Percentiles rank a stretch among this genome's conserved stretches.
Evolutionary conservation across 2,888 invertebrate species (phyloP).

Genomic region (Orchestes rusci): DNA sequence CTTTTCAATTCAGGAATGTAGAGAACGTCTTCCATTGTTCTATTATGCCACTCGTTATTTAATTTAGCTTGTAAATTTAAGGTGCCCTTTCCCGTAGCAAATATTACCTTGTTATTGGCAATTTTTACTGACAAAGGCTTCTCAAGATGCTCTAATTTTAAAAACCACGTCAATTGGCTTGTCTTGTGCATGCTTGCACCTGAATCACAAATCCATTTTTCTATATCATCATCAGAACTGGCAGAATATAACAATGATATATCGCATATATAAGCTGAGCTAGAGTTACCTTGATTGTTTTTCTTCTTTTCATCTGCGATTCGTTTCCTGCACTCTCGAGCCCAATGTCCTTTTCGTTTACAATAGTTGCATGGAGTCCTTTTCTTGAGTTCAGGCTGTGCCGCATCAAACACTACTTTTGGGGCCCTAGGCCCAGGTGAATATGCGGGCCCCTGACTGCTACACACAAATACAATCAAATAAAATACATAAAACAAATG

Average conservation of each 20-base stretch:
- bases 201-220: constrained; percentile 28
- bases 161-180: constrained; percentile 21
- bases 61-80: constrained; percentile 11
- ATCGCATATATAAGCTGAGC: constrained; percentile 14
- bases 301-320: constrained; percentile 5
- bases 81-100: constrained; percentile 11
- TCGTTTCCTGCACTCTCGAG: constrained; percentile 23
- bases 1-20: constrained; percentile 15
- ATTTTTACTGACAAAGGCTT: constrained; percentile 8
- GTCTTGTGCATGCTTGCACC: constrained; percentile 29
- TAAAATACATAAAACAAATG: too few relatives aligned
- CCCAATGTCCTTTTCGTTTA: constrained; percentile 24
- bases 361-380: constrained; percentile 22
- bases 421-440: too few relatives aligned
- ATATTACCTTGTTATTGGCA: constrained; percentile 9
- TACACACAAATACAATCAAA: too few relatives aligned
- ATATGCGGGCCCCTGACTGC: too few relatives aligned
- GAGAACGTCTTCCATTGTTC: constrained; percentile 14
- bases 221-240: constrained; percentile 14
- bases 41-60: constrained; percentile 10
- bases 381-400: constrained; percentile 20
- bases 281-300: background rate
- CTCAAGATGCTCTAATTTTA: constrained; percentile 3
- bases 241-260: constrained; percentile 13
- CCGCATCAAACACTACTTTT: too few relatives aligned